These are phyloP conservation scores for Pachliopta kotzebuea DNA, from an alignment of 2,888 invertebrate species.

Conservation along the genomic window DNA sequence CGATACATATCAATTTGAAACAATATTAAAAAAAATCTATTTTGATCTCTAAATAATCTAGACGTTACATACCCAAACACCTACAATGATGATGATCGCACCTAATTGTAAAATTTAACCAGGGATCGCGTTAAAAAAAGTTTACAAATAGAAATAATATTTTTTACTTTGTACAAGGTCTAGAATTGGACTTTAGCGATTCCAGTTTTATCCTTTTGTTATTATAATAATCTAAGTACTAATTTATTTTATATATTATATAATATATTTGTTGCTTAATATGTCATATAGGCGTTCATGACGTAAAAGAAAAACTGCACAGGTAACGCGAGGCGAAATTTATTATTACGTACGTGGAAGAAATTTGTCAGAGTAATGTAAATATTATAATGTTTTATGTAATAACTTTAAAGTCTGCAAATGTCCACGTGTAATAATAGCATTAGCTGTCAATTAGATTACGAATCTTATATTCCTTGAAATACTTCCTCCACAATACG, in stretches of 20 bases:
- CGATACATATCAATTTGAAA: constrained; percentile 70
- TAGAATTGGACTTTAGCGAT: constrained; percentile 14
- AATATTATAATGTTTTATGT: constrained; percentile 72
- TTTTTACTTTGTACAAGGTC: background rate
- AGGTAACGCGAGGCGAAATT: constrained; percentile 63
- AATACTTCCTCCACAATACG: constrained; percentile 61
- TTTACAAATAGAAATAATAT: background rate
- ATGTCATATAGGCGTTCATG: constrained; percentile 34
- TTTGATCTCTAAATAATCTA: constrained; percentile 58
- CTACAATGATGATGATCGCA: constrained; percentile 51
- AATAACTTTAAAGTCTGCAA: constrained; percentile 71
- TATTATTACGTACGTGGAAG: constrained; percentile 66
- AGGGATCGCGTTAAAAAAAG: constrained; percentile 20
- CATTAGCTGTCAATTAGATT: constrained; percentile 76
- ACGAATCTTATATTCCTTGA: constrained; percentile 75
- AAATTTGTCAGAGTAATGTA: constrained; percentile 74
- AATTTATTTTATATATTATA: constrained; percentile 29
- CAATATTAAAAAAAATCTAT: constrained; percentile 50
- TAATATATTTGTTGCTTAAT: constrained; percentile 20
- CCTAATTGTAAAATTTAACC: constrained; percentile 31
- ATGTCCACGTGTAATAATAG: constrained; percentile 73
- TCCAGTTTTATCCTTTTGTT: constrained; percentile 25
- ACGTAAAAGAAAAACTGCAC: constrained; percentile 45
- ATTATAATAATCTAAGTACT: constrained; percentile 22
- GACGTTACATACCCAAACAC: constrained; percentile 36